phyloP scores from a whole-genome alignment of 2,113 vertebrate genomes.

The Benitochromis conjunctus region DNA sequence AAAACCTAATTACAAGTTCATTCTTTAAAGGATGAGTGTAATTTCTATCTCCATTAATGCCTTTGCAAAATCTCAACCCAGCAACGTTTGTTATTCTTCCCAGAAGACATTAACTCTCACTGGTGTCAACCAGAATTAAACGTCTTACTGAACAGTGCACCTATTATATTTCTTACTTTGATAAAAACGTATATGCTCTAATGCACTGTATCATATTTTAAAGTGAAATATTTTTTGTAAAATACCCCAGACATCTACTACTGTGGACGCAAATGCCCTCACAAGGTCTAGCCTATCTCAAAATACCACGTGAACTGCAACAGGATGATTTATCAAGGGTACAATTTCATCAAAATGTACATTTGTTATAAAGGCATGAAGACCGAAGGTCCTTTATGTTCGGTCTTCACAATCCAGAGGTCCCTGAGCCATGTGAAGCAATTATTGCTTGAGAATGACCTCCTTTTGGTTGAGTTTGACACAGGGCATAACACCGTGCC shows the following conservation, averaged over 20 bases:
- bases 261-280: not conserved
- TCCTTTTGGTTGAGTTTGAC: slow-evolving; percentile 29
- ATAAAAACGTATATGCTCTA: not conserved
- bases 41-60: slow-evolving; percentile 4
- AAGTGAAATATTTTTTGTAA: not conserved
- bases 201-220: not conserved
- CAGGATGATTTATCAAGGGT: not conserved
- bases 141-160: not conserved
- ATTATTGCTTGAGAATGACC: slow-evolving; percentile 16
- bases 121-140: not conserved
- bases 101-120: not conserved
- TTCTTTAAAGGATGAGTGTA: slow-evolving; percentile 12
- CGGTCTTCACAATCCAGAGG: not conserved
- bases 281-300: not conserved
- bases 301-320: not conserved
- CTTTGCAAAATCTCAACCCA: slow-evolving; percentile 8
- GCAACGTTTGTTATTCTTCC: not conserved
- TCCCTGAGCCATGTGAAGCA: not conserved
- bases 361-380: not conserved
- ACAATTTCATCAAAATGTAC: not conserved
- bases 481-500: not conserved
- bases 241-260: not conserved
- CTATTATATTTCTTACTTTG: not conserved
- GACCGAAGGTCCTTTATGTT: not conserved
- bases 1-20: slow-evolving; percentile 18